phyloP scores from a whole-genome alignment of 2,888 invertebrate species.

The Gibbula magus region DNA sequence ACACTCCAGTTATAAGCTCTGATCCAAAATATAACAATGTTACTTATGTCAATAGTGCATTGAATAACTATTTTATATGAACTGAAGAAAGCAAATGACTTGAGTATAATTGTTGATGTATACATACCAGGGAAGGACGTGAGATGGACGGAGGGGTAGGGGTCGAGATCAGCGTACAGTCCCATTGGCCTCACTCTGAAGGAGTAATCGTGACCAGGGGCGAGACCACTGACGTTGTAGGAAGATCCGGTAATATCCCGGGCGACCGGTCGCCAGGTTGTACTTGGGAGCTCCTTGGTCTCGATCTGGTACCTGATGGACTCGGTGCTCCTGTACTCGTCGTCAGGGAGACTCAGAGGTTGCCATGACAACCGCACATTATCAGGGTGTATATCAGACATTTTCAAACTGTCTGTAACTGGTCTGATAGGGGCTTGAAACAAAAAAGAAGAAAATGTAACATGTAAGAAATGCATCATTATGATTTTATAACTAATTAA shows the following conservation, averaged over 20 bases:
- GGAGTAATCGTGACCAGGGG: conserved; percentile 86
- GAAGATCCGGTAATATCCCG: conserved; percentile 56
- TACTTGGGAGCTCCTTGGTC: conserved; percentile 58
- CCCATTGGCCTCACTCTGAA: conserved; percentile 97
- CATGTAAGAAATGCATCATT: not conserved
- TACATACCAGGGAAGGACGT: conserved; percentile 48
- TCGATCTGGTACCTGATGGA: conserved; percentile 64
- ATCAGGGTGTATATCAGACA: conserved; percentile 49
- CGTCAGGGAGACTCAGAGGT: conserved; percentile 52
- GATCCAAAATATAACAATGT: too few relatives aligned
- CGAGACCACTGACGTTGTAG: conserved; percentile 54
- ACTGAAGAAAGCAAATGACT: not conserved
- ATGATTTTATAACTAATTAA: not conserved
- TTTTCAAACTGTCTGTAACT: conserved; percentile 40
- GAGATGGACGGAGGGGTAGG: conserved; percentile 82
- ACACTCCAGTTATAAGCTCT: too few relatives aligned
- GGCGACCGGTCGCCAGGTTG: conserved; percentile 69
- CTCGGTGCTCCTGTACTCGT: conserved; percentile 37
- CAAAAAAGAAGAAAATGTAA: not conserved
- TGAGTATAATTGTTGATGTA: not conserved
- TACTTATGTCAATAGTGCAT: too few relatives aligned
- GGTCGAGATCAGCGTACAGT: conserved; percentile 84
- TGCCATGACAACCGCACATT: conserved; percentile 64
- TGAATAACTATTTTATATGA: too few relatives aligned
- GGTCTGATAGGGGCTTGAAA: conserved; percentile 48